Evolutionary conservation across 2,797 vertebrate species (phyloP), one percentile per base, ranked within the genome.

Genomic region (Urophycis tenuis): DNA sequence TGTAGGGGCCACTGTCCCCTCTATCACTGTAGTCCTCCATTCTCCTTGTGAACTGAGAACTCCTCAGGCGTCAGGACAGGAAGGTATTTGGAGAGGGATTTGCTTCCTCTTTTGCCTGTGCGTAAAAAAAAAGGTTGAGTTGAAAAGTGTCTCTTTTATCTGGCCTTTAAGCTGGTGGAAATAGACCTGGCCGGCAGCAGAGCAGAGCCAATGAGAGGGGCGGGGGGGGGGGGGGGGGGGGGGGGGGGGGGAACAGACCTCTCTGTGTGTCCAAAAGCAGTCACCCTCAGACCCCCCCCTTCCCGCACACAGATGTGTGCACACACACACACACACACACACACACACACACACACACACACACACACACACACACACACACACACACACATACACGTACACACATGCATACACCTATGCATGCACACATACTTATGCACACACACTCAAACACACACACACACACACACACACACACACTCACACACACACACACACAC

Each of bases 81-180:
- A 53, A 60, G 15, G 39, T 15, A 34, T 35, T 39, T 73, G 36
- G 5, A 33, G 69, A 72, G 33, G 73, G 49, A 31, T 36, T 69
- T 77, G 64, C 45, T 71, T 67, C 76, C 71, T 75, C 77, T 82
- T 78, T 77, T 81, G 73, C 33, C 53, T 76, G 53, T 77, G 74
- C 30, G 12, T 15, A 70, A 70, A 29, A 70, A 70, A 70, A 70
- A 70, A 15, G 29, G 11, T 31, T 74, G 14, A 35, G 36, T 60
- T 39, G 79, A 77, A 79, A 79, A 77, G 83, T 71, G 74, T 35
- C 78, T 73, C 78, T 84, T 87, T 87, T 79, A 83, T 86, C 83
- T 71, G 19, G 77, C 77, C 79, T 82, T 76, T 77, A 67, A 77
- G 74, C 64, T 49, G 82, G 82, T 86, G 85, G 84, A 87, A 86